A percentile compares a stretch with the other conserved stretches of the same genome.
These are phyloP conservation scores for Ommatoiulus sabulosus DNA, from an alignment of 2,888 invertebrate genomes.

Conservation along the genomic window DNA sequence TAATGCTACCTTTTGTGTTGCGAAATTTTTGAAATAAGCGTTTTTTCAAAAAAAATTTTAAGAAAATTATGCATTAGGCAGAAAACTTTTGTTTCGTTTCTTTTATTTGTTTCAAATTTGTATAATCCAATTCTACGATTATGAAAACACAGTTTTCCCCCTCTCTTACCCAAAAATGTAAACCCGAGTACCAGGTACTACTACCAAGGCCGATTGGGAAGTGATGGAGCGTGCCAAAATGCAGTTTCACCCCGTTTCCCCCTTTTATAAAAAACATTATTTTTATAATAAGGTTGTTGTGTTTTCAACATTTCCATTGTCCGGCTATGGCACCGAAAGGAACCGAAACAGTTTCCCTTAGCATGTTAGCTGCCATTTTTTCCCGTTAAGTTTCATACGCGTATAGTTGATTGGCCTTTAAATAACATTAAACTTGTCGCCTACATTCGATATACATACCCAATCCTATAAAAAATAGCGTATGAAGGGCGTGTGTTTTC, in stretches of 20 bases:
- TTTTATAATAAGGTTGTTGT: too few relatives aligned
- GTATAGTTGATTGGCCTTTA: background rate
- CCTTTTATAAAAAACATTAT: background rate
- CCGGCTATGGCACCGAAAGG: background rate
- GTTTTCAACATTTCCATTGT: background rate
- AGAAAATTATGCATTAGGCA: background rate
- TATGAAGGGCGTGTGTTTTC: slow-evolving; percentile 6
- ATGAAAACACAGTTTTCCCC: background rate
- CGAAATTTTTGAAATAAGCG: background rate
- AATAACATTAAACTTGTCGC: background rate
- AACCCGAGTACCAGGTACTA: background rate
- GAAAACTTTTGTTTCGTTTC: background rate
- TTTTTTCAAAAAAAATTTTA: too few relatives aligned
- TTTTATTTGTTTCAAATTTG: background rate
- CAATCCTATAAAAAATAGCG: background rate
- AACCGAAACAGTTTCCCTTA: background rate
- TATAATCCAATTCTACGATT: background rate
- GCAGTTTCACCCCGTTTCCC: background rate
- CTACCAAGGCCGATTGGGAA: background rate
- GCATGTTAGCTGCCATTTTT: background rate
- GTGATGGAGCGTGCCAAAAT: background rate
- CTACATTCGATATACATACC: background rate
- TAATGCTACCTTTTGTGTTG: background rate
- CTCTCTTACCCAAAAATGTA: background rate
- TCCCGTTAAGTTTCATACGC: background rate